Percentiles rank a stretch among this genome's conserved stretches.
Conservation (phyloP, 2,888 invertebrate genomes). For the Oscheius onirici region DNA sequence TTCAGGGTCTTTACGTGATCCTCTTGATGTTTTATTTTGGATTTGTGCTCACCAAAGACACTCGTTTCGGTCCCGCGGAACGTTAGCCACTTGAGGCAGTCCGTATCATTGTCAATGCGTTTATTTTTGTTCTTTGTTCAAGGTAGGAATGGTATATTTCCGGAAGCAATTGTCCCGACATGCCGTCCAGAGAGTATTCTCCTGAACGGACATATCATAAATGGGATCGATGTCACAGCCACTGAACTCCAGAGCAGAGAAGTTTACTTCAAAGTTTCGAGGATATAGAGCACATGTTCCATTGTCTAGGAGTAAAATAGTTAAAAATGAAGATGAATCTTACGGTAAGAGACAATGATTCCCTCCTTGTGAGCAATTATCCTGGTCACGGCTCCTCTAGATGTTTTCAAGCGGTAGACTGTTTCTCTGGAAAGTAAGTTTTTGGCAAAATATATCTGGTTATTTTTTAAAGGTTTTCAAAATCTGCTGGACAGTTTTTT, state of each 20-base stretch:
- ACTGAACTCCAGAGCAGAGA: slow-evolving; percentile 76
- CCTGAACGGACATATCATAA: slow-evolving; percentile 78
- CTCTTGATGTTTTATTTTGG: no score
- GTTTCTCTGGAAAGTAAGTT: slow-evolving; percentile 35
- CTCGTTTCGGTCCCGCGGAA: no score
- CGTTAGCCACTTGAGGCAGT: neutral
- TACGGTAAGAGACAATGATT: slow-evolving; percentile 77
- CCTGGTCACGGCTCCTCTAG: slow-evolving; percentile 74
- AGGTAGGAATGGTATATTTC: slow-evolving; percentile 75
- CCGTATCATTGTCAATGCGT: no score
- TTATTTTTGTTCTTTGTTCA: no score
- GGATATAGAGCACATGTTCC: slow-evolving; percentile 77
- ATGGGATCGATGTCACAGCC: slow-evolving; percentile 81
- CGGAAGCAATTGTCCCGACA: slow-evolving; percentile 79
- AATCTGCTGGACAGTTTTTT: no score
- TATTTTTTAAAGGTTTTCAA: no score
- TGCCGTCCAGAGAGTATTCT: slow-evolving; percentile 77
- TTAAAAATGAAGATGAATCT: slow-evolving; percentile 27
- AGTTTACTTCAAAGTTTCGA: neutral
- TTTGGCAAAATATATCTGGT: neutral
- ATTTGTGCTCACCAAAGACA: no score
- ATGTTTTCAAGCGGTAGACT: slow-evolving; percentile 31
- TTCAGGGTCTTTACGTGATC: no score
- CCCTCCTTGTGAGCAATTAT: slow-evolving; percentile 75
- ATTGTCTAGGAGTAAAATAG: slow-evolving; percentile 73